phyloP scores from a whole-genome alignment of 92 coral and sea anemone genomes.

The Porites cylindrica region DNA sequence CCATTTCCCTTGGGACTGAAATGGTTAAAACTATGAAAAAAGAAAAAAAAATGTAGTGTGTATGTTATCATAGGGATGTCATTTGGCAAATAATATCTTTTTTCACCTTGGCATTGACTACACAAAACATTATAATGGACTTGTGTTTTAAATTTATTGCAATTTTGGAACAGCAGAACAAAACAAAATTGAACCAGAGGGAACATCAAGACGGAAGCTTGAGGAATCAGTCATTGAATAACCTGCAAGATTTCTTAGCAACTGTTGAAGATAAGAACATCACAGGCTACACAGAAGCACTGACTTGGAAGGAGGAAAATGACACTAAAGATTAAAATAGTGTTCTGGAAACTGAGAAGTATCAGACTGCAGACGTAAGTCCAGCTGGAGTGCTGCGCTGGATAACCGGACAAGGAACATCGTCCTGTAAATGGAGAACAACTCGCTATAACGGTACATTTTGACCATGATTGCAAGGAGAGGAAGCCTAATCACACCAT shows the following conservation, averaged over 20 bases:
- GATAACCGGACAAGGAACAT: no score
- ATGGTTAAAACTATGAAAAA: no score
- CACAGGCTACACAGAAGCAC: slow-evolving; percentile 69
- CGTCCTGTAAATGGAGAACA: not conserved
- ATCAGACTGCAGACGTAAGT: slow-evolving; percentile 50
- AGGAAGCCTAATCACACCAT: slow-evolving; percentile 57
- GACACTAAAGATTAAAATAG: slow-evolving; percentile 47
- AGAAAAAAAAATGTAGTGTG: no score
- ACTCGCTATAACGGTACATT: slow-evolving; percentile 34
- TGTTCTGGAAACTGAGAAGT: slow-evolving; percentile 23
- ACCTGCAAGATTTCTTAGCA: slow-evolving; percentile 71
- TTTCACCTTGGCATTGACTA: no score
- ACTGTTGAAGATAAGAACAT: slow-evolving; percentile 70
- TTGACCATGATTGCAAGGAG: slow-evolving; percentile 63
- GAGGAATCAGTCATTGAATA: slow-evolving; percentile 72
- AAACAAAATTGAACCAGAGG: no score
- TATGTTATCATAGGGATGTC: no score
- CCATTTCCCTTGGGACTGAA: no score
- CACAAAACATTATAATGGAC: no score
- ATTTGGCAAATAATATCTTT: no score
- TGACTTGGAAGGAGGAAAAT: slow-evolving; percentile 64
- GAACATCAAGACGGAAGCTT: slow-evolving; percentile 26
- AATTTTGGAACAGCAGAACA: no score
- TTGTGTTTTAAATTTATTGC: no score
- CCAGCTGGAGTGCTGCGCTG: no score